These are phyloP conservation scores for Choristoneura fumiferana DNA, from an alignment of 1,140 invertebrate genomes.

Conservation along the genomic window DNA sequence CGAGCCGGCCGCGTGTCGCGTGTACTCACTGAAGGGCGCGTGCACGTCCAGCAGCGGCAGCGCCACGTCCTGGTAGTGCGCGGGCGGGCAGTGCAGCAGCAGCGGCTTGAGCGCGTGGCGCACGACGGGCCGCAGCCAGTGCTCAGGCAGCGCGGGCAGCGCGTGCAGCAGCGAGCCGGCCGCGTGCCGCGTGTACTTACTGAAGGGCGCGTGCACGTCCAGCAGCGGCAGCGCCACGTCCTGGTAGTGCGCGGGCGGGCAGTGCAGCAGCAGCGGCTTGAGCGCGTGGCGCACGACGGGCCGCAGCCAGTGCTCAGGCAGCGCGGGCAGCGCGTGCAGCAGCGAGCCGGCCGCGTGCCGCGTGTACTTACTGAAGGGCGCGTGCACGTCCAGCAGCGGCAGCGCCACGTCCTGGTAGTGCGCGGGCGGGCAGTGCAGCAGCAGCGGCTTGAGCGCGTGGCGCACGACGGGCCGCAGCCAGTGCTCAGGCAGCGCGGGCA, in stretches of 20 bases:
- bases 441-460: constrained; percentile 91
- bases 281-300: constrained; percentile 91
- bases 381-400: constrained; percentile 87
- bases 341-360: constrained; percentile 80
- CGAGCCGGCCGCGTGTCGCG: constrained; percentile 47
- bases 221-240: constrained; percentile 88
- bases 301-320: constrained; percentile 92
- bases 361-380: constrained; percentile 82
- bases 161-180: constrained; percentile 82
- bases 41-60: constrained; percentile 88
- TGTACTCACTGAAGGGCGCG: constrained; percentile 80
- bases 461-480: constrained; percentile 89
- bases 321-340: constrained; percentile 84
- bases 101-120: constrained; percentile 92
- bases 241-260: constrained; percentile 87
- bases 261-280: constrained; percentile 91
- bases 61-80: constrained; percentile 86
- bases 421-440: constrained; percentile 89
- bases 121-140: constrained; percentile 89
- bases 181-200: constrained; percentile 24
- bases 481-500: constrained; percentile 91
- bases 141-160: constrained; percentile 89
- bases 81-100: constrained; percentile 89
- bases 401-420: constrained; percentile 87
- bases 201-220: constrained; percentile 85